Evolutionary conservation across 2,113 vertebrate species (phyloP).

Genomic region (Clarias magur): DNA sequence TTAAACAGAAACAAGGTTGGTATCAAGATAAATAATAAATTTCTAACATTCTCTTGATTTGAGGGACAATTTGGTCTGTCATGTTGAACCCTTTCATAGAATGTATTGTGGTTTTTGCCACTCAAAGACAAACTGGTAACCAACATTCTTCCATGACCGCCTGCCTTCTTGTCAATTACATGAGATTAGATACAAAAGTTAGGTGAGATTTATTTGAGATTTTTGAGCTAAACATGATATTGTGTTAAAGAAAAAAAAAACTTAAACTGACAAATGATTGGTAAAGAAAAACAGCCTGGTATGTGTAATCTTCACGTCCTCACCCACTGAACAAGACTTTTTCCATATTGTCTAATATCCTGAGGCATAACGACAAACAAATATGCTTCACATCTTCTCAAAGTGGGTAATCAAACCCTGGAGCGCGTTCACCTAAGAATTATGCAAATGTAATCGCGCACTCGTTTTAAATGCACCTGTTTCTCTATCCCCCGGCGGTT

Average conservation of each 20-base stretch:
- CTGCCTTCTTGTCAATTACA: too few species aligned
- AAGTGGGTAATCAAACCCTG: slow-evolving; percentile 45
- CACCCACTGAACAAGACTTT: background rate
- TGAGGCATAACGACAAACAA: slow-evolving; percentile 45
- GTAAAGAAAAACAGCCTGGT: background rate
- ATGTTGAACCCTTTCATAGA: background rate
- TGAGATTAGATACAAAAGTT: too few species aligned
- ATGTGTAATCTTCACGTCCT: background rate
- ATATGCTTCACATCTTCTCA: slow-evolving; percentile 43
- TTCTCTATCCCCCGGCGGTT: slow-evolving; percentile 35
- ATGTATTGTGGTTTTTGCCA: background rate
- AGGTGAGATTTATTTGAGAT: background rate
- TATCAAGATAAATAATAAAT: background rate
- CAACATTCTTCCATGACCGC: too few species aligned
- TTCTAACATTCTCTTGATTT: background rate
- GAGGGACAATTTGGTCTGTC: background rate
- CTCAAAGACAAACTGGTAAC: background rate
- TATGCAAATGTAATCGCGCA: slow-evolving; percentile 13
- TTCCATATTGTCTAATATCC: slow-evolving; percentile 17
- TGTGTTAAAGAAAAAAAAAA: background rate
- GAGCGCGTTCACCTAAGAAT: slow-evolving; percentile 25
- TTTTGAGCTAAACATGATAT: background rate
- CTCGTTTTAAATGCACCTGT: slow-evolving; percentile 48
- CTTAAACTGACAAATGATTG: background rate
- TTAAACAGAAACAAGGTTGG: background rate